A percentile compares a stretch with the other conserved stretches of the same genome.
Evolutionary conservation across 2,888 invertebrate genomes (phyloP).

Genomic region (Anthrax anthrax): DNA sequence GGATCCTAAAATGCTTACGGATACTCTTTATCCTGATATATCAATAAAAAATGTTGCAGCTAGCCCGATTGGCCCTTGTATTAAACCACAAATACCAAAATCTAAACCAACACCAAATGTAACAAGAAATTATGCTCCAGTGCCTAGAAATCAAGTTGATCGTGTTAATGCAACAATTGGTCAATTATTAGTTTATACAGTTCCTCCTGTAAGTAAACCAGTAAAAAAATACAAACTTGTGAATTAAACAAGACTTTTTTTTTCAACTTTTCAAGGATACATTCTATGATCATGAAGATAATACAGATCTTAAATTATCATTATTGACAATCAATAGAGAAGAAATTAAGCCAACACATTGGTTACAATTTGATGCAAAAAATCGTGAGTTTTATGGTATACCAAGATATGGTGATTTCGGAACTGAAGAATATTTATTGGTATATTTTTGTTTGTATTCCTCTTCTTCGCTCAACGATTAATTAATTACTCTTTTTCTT

Average conservation of each 20-base stretch:
- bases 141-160: slow-evolving; percentile 73
- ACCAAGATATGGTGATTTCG: slow-evolving; percentile 55
- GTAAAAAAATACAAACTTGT: background rate
- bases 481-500: slow-evolving; percentile 3
- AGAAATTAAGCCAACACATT: slow-evolving; percentile 51
- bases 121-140: slow-evolving; percentile 55
- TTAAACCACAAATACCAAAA: slow-evolving; percentile 35
- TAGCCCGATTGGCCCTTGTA: slow-evolving; percentile 54
- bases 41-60: slow-evolving; percentile 48
- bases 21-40: slow-evolving; percentile 51
- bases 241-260: background rate
- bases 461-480: too few species aligned
- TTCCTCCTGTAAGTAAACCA: slow-evolving; percentile 56
- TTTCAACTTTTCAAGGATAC: slow-evolving; percentile 45
- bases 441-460: slow-evolving; percentile 35
- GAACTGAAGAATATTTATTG: slow-evolving; percentile 62
- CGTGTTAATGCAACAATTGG: slow-evolving; percentile 70
- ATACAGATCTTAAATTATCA: slow-evolving; percentile 57
- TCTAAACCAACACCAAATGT: slow-evolving; percentile 38
- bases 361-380: slow-evolving; percentile 79
- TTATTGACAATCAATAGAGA: slow-evolving; percentile 58
- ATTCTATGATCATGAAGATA: slow-evolving; percentile 81
- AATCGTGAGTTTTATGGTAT: slow-evolving; percentile 84
- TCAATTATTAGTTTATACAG: slow-evolving; percentile 62
- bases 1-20: slow-evolving; percentile 38